These are phyloP conservation scores for Chrysogorgia sp. DNA, from an alignment of 92 coral and sea anemone genomes.

Conservation along the genomic window DNA sequence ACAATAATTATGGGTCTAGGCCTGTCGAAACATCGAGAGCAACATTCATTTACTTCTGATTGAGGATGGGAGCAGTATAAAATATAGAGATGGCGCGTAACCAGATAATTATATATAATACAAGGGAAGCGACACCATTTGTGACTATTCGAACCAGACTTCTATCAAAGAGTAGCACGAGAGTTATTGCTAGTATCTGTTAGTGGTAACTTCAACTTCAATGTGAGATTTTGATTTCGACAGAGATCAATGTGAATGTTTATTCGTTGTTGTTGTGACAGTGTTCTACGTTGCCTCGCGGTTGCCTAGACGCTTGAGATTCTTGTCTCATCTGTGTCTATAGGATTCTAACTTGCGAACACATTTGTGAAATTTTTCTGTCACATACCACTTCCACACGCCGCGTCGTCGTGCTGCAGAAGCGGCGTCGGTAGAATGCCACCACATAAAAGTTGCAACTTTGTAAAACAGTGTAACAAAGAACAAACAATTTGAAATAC, in stretches of 20 bases:
- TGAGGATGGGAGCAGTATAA: too few species aligned
- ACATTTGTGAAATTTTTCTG: neutral
- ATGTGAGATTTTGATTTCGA: too few species aligned
- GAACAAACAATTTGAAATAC: constrained; percentile 34
- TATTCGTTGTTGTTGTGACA: neutral
- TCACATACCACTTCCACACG: constrained; percentile 6
- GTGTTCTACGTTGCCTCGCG: neutral
- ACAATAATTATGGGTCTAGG: too few species aligned
- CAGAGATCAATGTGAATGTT: neutral
- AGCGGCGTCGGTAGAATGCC: neutral
- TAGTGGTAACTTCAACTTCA: too few species aligned
- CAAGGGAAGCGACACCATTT: too few species aligned
- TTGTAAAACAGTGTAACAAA: constrained; percentile 24
- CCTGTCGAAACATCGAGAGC: too few species aligned
- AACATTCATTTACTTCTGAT: too few species aligned
- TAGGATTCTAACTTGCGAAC: neutral
- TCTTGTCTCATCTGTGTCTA: neutral
- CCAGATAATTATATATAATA: too few species aligned
- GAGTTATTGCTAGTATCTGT: too few species aligned
- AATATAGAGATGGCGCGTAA: too few species aligned
- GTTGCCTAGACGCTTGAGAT: neutral
- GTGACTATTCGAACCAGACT: too few species aligned
- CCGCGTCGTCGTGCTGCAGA: constrained; percentile 15
- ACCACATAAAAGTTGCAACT: constrained; percentile 21
- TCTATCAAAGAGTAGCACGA: too few species aligned